phyloP scores from a whole-genome alignment of 1,140 invertebrate species.

The Diorhabda sublineata region DNA sequence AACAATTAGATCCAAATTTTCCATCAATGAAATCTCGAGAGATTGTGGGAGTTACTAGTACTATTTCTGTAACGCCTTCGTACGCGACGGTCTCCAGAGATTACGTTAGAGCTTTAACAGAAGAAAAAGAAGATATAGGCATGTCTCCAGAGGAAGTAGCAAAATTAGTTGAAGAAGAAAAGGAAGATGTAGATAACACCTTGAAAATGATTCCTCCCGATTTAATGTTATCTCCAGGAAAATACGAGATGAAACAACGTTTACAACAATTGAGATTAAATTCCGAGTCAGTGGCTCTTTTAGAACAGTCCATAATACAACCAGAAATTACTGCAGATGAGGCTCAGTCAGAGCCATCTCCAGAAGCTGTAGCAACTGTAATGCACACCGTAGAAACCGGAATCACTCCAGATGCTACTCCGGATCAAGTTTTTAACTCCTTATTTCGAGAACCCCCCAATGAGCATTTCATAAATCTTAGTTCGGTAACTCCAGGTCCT shows the following conservation, averaged over 20 bases:
- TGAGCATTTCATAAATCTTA: conserved; percentile 23
- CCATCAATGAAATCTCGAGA: conserved; percentile 18
- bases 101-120: conserved; percentile 16
- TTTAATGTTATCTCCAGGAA: conserved; percentile 21
- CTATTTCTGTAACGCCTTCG: conserved; percentile 23
- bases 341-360: conserved; percentile 29
- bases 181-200: conserved; percentile 36
- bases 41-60: conserved; percentile 23
- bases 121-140: conserved; percentile 10
- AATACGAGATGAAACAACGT: conserved; percentile 28
- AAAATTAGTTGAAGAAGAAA: conserved; percentile 34
- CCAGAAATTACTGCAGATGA: conserved; percentile 32
- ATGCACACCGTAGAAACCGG: conserved; percentile 39
- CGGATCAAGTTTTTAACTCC: conserved; percentile 35
- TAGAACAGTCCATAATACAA: conserved; percentile 30
- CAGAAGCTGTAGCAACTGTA: conserved; percentile 35
- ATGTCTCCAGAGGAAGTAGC: conserved; percentile 21
- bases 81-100: conserved; percentile 26
- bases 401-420: conserved; percentile 26
- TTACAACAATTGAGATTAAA: conserved; percentile 29
- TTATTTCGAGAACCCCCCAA: conserved; percentile 31
- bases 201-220: conserved; percentile 34
- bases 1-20: conserved; percentile 23
- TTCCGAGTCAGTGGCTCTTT: conserved; percentile 28
- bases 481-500: conserved; percentile 37